Percentiles rank a stretch among this genome's conserved stretches.
Conservation (phyloP, 2,113 vertebrate species). For the Chascanopsetta lugubris region DNA sequence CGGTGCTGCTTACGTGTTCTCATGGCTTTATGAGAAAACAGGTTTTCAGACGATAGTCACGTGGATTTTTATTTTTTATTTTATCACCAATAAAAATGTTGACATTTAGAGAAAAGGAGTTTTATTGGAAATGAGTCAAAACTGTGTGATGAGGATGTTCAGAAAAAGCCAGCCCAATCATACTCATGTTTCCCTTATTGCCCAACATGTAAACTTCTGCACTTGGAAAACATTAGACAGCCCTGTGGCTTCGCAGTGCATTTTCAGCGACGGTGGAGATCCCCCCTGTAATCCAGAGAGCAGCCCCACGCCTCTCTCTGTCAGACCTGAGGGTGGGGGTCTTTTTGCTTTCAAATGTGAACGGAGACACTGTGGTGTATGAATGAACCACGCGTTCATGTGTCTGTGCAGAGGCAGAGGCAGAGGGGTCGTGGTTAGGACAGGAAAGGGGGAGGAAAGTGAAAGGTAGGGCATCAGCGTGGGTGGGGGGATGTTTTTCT, state of each 20-base stretch:
- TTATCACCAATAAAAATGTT: constrained; percentile 2
- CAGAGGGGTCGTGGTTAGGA: constrained; percentile 33
- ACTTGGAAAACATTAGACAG: constrained; percentile 66
- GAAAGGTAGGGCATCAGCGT: constrained; percentile 3
- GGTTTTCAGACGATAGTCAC: too few species aligned
- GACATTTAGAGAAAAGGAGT: constrained; percentile 20
- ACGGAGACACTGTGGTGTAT: constrained; percentile 12
- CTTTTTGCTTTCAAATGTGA: constrained; percentile 55
- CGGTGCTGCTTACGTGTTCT: too few species aligned
- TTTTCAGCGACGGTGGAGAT: constrained; percentile 59
- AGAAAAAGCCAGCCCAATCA: constrained; percentile 15
- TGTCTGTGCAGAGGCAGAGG: constrained; percentile 13
- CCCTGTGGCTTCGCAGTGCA: constrained; percentile 28
- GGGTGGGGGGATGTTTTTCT: not conserved
- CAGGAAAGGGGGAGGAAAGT: constrained; percentile 41
- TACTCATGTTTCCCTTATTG: constrained; percentile 49
- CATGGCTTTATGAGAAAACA: too few species aligned
- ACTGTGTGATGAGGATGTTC: constrained; percentile 16
- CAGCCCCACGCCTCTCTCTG: constrained; percentile 48
- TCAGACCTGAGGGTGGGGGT: constrained; percentile 59
- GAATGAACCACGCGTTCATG: constrained; percentile 30
- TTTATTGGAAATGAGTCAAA: constrained; percentile 41
- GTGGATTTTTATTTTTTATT: too few species aligned
- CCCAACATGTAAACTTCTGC: constrained; percentile 44
- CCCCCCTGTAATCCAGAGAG: constrained; percentile 44